Evolutionary conservation across 2,888 invertebrate genomes (phyloP), one percentile per base, ranked within the genome.

Genomic region (Nesidiocoris tenuis): DNA sequence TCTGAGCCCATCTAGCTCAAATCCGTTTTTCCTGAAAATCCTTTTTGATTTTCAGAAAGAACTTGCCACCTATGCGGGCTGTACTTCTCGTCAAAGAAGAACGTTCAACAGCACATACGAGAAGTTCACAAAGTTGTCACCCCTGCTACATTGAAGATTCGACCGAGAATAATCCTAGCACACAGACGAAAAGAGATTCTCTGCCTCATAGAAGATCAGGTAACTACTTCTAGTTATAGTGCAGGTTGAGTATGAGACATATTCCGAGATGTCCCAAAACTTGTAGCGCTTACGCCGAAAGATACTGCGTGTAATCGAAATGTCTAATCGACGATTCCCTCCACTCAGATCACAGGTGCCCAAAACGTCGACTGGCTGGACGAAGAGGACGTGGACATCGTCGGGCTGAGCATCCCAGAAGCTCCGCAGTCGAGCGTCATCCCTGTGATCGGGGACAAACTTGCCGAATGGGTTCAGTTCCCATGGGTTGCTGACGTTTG

Each of bases 31-130:
- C n/a, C n/a, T n/a, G n/a, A n/a, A n/a, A n/a, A n/a, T n/a, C n/a
- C n/a, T n/a, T n/a, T n/a, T n/a, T n/a, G n/a, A n/a, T n/a, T n/a
- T 2, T 5, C 56, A 63, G 71, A 23, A 1, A 54, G 71, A 23
- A 71, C 64, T 1, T 76, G 76, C 21, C 59, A 61, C 21, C 25
- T 57, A 1, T 76, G 76, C 63, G 76, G 76, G n/a, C 5, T 76
- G 12, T 76, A 76, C 21, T 76, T 76, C 24, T 55, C 55, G 17
- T 64, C 74, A 3, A 74, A 64, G 70, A 74, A 74, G 22, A 25
- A n/a, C 21, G 63, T 39, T 24, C 1, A 5, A 12, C 55, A 63
- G 2, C 74, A 74, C 55, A 25, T 55, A 9, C 19, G 22, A 63
- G 74, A 18, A 0, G 64, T 63, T 19, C 74, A 74, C 55, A 56